Evolutionary conservation across 2,113 vertebrate species (phyloP), one percentile per base, ranked within the genome.

Genomic region (Verasper variegatus): DNA sequence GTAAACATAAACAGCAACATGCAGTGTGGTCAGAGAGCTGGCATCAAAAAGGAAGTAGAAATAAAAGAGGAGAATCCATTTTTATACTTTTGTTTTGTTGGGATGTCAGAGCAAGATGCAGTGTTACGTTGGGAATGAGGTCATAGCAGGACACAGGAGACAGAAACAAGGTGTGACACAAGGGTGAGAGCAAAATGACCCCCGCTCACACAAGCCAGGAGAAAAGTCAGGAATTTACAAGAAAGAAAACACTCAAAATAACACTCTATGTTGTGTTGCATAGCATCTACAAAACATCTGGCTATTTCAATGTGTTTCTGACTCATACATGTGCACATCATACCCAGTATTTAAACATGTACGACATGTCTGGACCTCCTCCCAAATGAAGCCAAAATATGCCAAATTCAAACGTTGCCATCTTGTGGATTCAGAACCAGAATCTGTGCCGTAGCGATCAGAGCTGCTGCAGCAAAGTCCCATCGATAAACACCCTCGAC

Each of bases 1-100:
- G 82, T 74, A 76, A 87, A 83, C 61, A 70, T 73, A 68, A 83
- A 57, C 59, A 79, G 59, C 31, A 57, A 66, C 63, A 69, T 55
- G 56, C 64, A 24, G 42, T 72, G 68, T 73, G 80, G 74, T 84
- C 54, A 73, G 13, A 61, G 37, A 24, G 21, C 63, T 64, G 68
- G 57, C 67, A 67, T 72, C 64, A 54, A 61, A 49, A 8, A 58
- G 47, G 40, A 13, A 11, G 10, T 13, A 31, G 7, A 42, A 42
- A 42, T 18, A 2, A 37, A 71, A 64, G 37, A 55, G 45, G 31
- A 69, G 57, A 84, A 84, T 76, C 69, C 0, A n/a, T n/a, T 51
- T 54, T 54, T 54, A 20, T 5, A 54, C 11, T 54, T 54, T n/a
- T 51, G 15, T 51, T 76, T 76, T 24, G 35, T 81, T 82, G 59